These are phyloP conservation scores for Drosophila ogumai DNA, from an alignment of 1,140 invertebrate genomes.

Conservation along the genomic window DNA sequence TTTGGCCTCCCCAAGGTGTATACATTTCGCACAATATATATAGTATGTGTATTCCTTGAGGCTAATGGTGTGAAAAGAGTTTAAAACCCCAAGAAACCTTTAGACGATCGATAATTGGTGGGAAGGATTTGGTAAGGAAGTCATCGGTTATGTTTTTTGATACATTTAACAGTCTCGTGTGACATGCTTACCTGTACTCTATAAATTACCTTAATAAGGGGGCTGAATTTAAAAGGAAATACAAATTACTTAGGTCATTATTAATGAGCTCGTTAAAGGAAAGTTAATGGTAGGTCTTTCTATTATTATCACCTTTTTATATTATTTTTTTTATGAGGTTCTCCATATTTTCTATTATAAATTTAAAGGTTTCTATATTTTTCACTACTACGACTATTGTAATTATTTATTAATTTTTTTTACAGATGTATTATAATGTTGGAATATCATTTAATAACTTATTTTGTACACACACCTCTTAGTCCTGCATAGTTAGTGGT, in stretches of 20 bases:
- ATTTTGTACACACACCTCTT: slow-evolving; percentile 1
- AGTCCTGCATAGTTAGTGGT: slow-evolving; percentile 1
- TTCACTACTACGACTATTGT: no score
- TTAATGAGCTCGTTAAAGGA: background rate
- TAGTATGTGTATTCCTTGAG: background rate
- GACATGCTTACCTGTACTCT: background rate
- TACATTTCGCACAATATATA: slow-evolving; percentile 20
- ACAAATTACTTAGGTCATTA: background rate
- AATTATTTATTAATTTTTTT: no score
- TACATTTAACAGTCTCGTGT: background rate
- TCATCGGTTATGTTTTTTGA: background rate
- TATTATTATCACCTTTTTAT: background rate
- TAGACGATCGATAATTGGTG: background rate
- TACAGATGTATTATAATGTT: background rate
- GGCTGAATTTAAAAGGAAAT: background rate
- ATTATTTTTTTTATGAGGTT: background rate
- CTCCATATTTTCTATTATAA: background rate
- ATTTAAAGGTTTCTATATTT: background rate
- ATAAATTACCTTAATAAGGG: background rate
- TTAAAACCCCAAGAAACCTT: slow-evolving; percentile 15
- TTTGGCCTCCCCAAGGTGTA: slow-evolving; percentile 31
- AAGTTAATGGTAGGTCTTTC: background rate
- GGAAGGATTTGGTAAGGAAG: background rate
- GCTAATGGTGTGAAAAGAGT: slow-evolving; percentile 31
- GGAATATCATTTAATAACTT: background rate